These are phyloP conservation scores for Nannospalax galili DNA, from an alignment of 2,113 vertebrate genomes.

Conservation along the genomic window DNA sequence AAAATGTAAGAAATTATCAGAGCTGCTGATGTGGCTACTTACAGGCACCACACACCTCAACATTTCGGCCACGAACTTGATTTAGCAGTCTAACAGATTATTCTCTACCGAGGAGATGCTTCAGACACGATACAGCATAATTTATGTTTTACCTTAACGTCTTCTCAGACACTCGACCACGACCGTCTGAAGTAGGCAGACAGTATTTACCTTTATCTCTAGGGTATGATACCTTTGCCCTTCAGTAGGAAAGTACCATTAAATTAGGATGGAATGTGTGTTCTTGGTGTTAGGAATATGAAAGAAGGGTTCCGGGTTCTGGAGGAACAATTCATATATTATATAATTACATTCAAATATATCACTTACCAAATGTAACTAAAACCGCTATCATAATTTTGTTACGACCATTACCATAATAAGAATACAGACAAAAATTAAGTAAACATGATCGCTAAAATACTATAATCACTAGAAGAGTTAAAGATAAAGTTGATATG, in stretches of 20 bases:
- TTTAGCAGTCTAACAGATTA: not conserved
- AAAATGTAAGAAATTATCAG: not conserved
- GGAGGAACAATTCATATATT: not conserved
- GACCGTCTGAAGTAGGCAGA: not conserved
- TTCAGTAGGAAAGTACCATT: not conserved
- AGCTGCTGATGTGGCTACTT: not conserved
- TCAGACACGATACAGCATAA: not conserved
- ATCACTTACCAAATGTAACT: not conserved
- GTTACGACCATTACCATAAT: not conserved
- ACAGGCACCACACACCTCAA: not conserved
- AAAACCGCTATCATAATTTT: not conserved
- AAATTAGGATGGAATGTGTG: not conserved
- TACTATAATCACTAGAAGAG: not conserved
- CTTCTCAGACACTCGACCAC: not conserved
- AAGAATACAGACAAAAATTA: not conserved
- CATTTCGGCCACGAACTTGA: not conserved
- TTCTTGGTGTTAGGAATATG: not conserved
- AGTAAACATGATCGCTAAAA: conserved; percentile 10
- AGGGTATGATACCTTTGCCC: not conserved
- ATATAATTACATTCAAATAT: conserved; percentile 28
- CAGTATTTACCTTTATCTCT: not conserved
- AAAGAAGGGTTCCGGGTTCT: conserved; percentile 11
- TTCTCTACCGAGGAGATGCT: not conserved
- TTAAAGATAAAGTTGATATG: not conserved
- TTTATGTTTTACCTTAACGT: too few species aligned